phyloP scores from a whole-genome alignment of 2,113 vertebrate species.

The Hydrochoerus hydrochaeris region DNA sequence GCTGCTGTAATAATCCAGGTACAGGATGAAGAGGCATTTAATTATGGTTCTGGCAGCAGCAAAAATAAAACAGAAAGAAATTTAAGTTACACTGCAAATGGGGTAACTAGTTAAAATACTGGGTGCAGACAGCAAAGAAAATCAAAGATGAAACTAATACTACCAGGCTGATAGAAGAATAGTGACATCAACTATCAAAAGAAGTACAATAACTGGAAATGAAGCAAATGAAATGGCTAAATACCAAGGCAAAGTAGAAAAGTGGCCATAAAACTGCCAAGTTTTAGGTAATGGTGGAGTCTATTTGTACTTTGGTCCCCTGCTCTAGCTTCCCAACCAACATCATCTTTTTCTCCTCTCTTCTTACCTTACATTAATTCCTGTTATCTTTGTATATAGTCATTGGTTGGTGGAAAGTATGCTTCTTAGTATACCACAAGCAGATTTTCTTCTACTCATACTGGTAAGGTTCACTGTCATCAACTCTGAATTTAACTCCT shows the following conservation, averaged over 20 bases:
- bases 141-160: slow-evolving; percentile 27
- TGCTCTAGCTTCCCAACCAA: not conserved
- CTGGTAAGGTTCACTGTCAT: slow-evolving; percentile 17
- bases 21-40: slow-evolving; percentile 27
- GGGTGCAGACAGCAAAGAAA: not conserved
- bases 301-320: not conserved
- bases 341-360: not conserved
- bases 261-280: not conserved
- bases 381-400: not conserved
- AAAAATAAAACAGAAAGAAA: not conserved
- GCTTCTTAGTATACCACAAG: not conserved
- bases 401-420: not conserved
- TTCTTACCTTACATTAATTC: slow-evolving; percentile 51
- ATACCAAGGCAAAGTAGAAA: not conserved
- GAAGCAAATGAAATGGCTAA: not conserved
- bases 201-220: slow-evolving; percentile 23
- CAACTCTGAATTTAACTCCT: slow-evolving; percentile 35
- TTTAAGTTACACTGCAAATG: not conserved
- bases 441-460: slow-evolving; percentile 5
- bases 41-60: not conserved
- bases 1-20: slow-evolving; percentile 27
- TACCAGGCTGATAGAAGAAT: not conserved
- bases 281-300: not conserved
- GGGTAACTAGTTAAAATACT: slow-evolving; percentile 33
- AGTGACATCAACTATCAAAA: slow-evolving; percentile 31